phyloP scores from a whole-genome alignment of 2,797 vertebrate species.

The Hylomyscus alleni region DNA sequence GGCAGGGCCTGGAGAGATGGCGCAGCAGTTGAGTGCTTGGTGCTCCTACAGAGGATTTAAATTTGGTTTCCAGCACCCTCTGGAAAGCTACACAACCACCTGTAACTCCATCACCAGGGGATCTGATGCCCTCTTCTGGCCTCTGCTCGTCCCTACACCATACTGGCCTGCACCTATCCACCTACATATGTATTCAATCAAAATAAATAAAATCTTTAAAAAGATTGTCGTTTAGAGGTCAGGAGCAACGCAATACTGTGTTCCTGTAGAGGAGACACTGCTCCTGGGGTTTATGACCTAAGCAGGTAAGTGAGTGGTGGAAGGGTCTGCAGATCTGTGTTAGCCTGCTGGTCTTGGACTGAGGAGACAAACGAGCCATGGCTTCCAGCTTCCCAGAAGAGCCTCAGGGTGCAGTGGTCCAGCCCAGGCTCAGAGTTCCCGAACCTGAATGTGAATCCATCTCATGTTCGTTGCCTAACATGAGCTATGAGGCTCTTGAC shows the following conservation, averaged over 20 bases:
- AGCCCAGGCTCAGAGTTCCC: background rate
- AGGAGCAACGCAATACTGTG: background rate
- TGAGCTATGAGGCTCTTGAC: background rate
- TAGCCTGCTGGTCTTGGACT: background rate
- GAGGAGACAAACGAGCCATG: background rate
- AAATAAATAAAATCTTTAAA: background rate
- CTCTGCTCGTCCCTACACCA: background rate
- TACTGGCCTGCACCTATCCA: background rate
- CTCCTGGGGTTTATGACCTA: background rate
- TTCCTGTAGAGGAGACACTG: background rate
- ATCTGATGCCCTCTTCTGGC: background rate
- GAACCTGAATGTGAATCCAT: background rate
- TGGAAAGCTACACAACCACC: background rate
- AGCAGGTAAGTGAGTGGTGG: background rate
- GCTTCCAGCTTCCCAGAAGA: conserved; percentile 9
- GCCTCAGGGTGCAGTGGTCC: background rate
- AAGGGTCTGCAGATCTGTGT: background rate
- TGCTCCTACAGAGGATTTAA: background rate
- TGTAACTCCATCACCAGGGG: background rate
- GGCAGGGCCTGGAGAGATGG: background rate
- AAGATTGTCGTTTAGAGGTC: background rate
- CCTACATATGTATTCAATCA: background rate
- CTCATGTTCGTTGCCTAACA: background rate
- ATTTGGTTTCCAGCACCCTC: background rate
- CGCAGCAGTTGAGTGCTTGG: background rate